phyloP scores from a whole-genome alignment of 2,888 invertebrate genomes.

The Alloscopus bannaensis region DNA sequence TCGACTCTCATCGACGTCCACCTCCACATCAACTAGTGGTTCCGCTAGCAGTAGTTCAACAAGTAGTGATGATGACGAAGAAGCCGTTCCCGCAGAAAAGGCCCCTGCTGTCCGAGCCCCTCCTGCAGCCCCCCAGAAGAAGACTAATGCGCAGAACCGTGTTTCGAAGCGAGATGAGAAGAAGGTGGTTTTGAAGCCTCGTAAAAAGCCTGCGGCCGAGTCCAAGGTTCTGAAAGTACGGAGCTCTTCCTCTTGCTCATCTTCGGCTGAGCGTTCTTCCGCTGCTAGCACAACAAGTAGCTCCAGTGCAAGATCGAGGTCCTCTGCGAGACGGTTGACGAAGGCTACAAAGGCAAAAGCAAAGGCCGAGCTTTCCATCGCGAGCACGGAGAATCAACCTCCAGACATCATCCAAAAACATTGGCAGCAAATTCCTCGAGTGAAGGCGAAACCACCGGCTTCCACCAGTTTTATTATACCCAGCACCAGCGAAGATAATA shows the following conservation, averaged over 20 bases:
- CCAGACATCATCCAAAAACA: slow-evolving; percentile 62
- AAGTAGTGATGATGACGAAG: slow-evolving; percentile 46
- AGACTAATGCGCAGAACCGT: slow-evolving; percentile 43
- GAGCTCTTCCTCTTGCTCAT: slow-evolving; percentile 60
- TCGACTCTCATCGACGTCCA: slow-evolving; percentile 51
- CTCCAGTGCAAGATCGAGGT: slow-evolving; percentile 58
- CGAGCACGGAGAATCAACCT: slow-evolving; percentile 30
- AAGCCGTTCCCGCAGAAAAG: slow-evolving; percentile 28
- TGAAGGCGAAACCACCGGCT: slow-evolving; percentile 60
- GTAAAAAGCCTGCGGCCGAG: slow-evolving; percentile 41
- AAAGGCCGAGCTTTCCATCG: slow-evolving; percentile 57
- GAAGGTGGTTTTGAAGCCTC: slow-evolving; percentile 22
- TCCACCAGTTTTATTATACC: slow-evolving; percentile 53
- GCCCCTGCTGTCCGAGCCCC: slow-evolving; percentile 53
- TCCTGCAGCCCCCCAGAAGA: slow-evolving; percentile 35
- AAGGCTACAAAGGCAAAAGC: slow-evolving; percentile 10
- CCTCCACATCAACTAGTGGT: slow-evolving; percentile 52
- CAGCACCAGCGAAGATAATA: slow-evolving; percentile 55
- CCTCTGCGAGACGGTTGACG: slow-evolving; percentile 31
- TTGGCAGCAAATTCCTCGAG: slow-evolving; percentile 61
- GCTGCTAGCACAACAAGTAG: slow-evolving; percentile 54
- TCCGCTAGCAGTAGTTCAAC: slow-evolving; percentile 39
- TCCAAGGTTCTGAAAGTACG: slow-evolving; percentile 40
- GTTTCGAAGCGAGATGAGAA: slow-evolving; percentile 54
- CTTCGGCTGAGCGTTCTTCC: slow-evolving; percentile 54